Percentiles rank a stretch among this genome's conserved stretches.
phyloP scores from a whole-genome alignment of 2,888 invertebrate genomes.

The Lasioglossum pauxillum region DNA sequence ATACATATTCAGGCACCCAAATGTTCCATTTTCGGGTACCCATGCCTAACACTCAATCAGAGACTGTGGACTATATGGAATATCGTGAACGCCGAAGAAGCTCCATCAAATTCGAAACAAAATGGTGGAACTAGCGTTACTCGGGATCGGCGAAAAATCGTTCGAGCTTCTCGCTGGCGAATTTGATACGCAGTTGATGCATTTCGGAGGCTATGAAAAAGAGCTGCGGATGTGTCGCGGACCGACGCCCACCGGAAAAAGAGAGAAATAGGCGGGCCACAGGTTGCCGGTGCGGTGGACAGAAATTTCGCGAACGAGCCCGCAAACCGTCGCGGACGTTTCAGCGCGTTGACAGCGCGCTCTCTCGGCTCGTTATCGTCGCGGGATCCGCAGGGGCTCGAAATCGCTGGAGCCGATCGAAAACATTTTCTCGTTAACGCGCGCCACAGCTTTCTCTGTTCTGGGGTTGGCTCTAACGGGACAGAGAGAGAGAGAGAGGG shows the following conservation, averaged over 20 bases:
- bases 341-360: slow-evolving; percentile 13
- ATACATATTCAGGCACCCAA: too few species aligned
- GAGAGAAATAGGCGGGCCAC: slow-evolving; percentile 33
- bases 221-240: background rate
- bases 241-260: background rate
- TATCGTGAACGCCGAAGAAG: background rate
- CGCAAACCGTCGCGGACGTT: slow-evolving; percentile 28
- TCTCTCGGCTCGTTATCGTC: slow-evolving; percentile 7
- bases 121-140: background rate
- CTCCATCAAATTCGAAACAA: background rate
- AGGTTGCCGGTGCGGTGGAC: slow-evolving; percentile 35
- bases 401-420: slow-evolving; percentile 43
- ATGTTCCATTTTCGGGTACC: too few species aligned
- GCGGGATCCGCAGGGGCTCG: slow-evolving; percentile 18
- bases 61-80: too few species aligned
- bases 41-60: too few species aligned
- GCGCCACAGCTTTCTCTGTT: background rate
- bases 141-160: background rate
- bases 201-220: background rate
- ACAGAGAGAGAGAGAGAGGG: slow-evolving; percentile 4
- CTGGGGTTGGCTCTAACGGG: background rate
- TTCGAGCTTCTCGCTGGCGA: background rate
- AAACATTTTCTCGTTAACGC: slow-evolving; percentile 66
- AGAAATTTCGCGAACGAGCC: slow-evolving; percentile 37
- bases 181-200: background rate